phyloP scores from a whole-genome alignment of 2,797 vertebrate genomes.

The Galaxias olidus region DNA sequence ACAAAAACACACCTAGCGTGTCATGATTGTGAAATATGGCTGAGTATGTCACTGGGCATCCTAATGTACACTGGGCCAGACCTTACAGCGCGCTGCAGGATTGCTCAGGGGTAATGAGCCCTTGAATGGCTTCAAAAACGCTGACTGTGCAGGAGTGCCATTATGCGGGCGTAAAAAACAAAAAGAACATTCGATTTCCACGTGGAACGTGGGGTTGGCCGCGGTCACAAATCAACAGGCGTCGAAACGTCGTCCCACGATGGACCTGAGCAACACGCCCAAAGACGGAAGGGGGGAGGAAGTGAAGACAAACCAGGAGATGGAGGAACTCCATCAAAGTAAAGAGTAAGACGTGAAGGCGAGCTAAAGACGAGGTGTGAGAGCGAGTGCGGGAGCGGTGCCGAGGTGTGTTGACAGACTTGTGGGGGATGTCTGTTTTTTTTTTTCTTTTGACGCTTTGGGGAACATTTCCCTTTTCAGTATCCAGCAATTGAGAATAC shows the following conservation, averaged over 20 bases:
- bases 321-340: too few species aligned
- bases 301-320: constrained; percentile 13
- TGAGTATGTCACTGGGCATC: constrained; percentile 49
- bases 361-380: too few species aligned
- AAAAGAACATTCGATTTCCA: constrained; percentile 58
- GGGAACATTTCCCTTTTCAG: neutral
- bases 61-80: constrained; percentile 40
- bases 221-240: constrained; percentile 52
- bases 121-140: constrained; percentile 41
- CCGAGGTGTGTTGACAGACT: constrained; percentile 1
- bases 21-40: constrained; percentile 33
- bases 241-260: constrained; percentile 55
- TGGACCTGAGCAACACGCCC: constrained; percentile 35
- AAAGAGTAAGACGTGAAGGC: too few species aligned
- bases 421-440: neutral
- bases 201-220: constrained; percentile 54
- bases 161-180: constrained; percentile 51
- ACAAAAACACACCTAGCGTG: constrained; percentile 39
- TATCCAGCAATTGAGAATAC: constrained; percentile 25
- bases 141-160: constrained; percentile 41
- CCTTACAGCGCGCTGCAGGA: constrained; percentile 42
- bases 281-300: neutral
- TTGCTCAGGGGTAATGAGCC: constrained; percentile 54
- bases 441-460: too few species aligned
- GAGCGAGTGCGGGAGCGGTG: too few species aligned